Percentiles rank a stretch among this genome's conserved stretches.
These are phyloP conservation scores for Acrobasis repandana DNA, from an alignment of 2,888 invertebrate species.

Conservation along the genomic window DNA sequence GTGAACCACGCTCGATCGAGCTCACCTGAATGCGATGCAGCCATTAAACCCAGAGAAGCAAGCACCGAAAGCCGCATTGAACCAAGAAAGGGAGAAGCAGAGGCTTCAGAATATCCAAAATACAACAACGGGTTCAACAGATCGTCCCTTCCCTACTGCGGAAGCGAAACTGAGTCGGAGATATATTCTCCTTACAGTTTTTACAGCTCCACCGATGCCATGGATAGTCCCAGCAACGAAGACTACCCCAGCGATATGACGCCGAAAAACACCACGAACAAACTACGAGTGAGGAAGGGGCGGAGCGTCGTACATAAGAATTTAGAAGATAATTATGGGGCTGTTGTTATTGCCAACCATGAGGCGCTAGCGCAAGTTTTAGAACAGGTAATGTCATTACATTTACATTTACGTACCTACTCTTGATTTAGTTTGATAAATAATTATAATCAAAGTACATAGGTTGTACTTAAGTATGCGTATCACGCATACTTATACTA, in stretches of 20 bases:
- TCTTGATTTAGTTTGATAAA: not conserved
- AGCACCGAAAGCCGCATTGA: conserved; percentile 53
- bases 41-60: conserved; percentile 70
- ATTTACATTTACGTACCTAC: not conserved
- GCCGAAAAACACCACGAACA: conserved; percentile 81
- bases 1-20: conserved; percentile 86
- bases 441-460: not conserved
- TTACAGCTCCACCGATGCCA: conserved; percentile 85
- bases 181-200: conserved; percentile 92
- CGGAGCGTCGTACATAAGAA: conserved; percentile 92
- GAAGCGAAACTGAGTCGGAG: conserved; percentile 92
- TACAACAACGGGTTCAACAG: conserved; percentile 82
- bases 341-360: conserved; percentile 94
- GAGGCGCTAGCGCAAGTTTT: conserved; percentile 94
- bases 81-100: conserved; percentile 53
- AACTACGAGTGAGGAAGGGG: conserved; percentile 89
- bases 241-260: conserved; percentile 73
- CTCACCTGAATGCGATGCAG: conserved; percentile 86
- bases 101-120: conserved; percentile 81
- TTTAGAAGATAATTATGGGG: conserved; percentile 95
- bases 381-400: conserved; percentile 86
- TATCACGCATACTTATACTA: too few species aligned
- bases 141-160: conserved; percentile 90
- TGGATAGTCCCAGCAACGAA: conserved; percentile 68
- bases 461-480: not conserved